Percentiles rank a stretch among this genome's conserved stretches.
Conservation (phyloP, 2,888 invertebrate species). For the Dynastes tityus region DNA sequence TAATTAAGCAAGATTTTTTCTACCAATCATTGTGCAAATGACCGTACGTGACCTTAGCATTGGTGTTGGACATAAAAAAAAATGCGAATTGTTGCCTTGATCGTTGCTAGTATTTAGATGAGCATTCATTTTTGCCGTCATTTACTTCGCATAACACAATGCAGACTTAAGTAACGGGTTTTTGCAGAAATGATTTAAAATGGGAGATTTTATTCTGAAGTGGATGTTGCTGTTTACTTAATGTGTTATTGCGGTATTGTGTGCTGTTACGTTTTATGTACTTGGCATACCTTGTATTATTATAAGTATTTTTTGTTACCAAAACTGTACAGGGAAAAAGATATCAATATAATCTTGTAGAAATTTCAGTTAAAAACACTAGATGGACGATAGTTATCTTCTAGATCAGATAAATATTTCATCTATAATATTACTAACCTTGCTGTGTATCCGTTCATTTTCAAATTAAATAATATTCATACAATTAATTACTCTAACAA, state of each 20-base stretch:
- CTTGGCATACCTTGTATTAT: background rate
- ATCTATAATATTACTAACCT: conserved; percentile 8
- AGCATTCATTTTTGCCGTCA: background rate
- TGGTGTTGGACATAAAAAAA: conserved; percentile 18
- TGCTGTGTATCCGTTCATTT: background rate
- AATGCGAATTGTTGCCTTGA: conserved; percentile 7
- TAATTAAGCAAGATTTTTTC: conserved; percentile 12
- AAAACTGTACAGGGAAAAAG: no score
- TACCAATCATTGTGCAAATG: conserved; percentile 28
- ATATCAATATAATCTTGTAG: no score
- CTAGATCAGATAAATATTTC: background rate
- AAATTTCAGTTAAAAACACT: background rate
- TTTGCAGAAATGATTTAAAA: background rate
- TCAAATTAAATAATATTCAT: background rate
- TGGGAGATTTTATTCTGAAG: background rate
- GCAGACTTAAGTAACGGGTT: no score
- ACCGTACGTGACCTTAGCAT: conserved; percentile 32
- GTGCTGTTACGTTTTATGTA: background rate
- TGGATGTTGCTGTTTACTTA: background rate
- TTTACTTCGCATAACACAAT: no score
- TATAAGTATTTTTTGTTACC: no score
- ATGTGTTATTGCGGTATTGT: background rate
- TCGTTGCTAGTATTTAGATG: background rate
- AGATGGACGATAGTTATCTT: background rate
- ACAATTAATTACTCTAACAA: background rate